Conservation (phyloP, 2,797 vertebrate species). For the Thamnophis elegans region DNA sequence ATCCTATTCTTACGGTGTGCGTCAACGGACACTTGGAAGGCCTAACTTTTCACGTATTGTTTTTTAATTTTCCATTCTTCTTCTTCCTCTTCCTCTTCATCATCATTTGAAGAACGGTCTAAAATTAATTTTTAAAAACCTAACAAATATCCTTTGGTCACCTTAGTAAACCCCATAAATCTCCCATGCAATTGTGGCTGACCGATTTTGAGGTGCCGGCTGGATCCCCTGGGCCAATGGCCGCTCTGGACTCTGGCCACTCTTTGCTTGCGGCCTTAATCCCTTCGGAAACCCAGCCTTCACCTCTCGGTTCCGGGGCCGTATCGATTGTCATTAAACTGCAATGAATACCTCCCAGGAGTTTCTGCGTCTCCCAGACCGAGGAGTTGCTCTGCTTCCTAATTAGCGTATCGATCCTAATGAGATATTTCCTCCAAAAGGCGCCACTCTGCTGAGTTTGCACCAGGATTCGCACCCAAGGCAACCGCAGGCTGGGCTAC, state of each 20-base stretch:
- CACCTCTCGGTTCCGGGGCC: constrained; percentile 18
- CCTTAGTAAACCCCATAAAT: too few species aligned
- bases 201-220: too few species aligned
- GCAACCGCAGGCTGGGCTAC: background rate
- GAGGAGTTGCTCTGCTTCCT: constrained; percentile 34
- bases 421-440: constrained; percentile 5
- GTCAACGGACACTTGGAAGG: background rate
- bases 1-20: background rate
- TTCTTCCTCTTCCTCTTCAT: too few species aligned
- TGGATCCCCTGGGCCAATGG: background rate
- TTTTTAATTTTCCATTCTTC: background rate
- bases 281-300: background rate
- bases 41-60: background rate
- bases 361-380: constrained; percentile 9
- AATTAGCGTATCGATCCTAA: constrained; percentile 28
- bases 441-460: background rate
- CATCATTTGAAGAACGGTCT: background rate
- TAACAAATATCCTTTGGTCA: background rate
- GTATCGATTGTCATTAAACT: constrained; percentile 35
- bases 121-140: background rate
- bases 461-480: too few species aligned
- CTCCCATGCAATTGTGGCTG: too few species aligned
- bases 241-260: background rate
- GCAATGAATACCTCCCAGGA: constrained; percentile 39
- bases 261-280: background rate